Evolutionary conservation across 1,140 invertebrate genomes (phyloP), one percentile per base, ranked within the genome.

Genomic region (Neotoxoptera formosana): DNA sequence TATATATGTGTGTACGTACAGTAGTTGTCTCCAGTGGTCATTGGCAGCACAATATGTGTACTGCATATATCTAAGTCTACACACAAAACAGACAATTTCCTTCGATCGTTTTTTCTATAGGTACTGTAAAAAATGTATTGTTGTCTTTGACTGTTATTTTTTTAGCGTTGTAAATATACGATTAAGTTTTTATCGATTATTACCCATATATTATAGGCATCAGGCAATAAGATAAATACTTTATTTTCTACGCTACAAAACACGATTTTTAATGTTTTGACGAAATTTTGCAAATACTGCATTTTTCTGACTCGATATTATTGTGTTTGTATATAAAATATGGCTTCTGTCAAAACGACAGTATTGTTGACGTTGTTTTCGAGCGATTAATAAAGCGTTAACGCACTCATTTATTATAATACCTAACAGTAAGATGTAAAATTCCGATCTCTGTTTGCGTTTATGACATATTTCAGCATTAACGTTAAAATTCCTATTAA

Each of bases 21-120:
- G 41, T n/a, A n/a, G n/a, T n/a, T 91, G 90, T 91, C 90, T 91
- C 90, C 90, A 91, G 90, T 91, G 90, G 90, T 91, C 90, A 83
- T 91, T 91, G 90, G 56, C n/a, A n/a, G n/a, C 90, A 91, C n/a
- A 76, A 76, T 76, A 91, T 34, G 45, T 41, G 41, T 90, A 90
- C 53, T 76, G 60, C 14, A 76, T 76, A 76, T 76, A 67, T 76
- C 30, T 76, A n/a, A n/a, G n/a, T n/a, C n/a, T n/a, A n/a, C n/a
- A 81, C 60, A 30, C 11, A 48, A 76, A 60, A 88, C 30, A 88
- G 47, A 53, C 48, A 60, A 90, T 56, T 56, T n/a, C 53, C 48
- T 90, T 41, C 53, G 8, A 56, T 17, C n/a, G 60, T 30, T n/a
- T n/a, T n/a, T 76, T 76, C 30, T 76, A 60, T 60, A 34, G 30